Percentiles rank a stretch among this genome's conserved stretches.
phyloP scores from a whole-genome alignment of 2,113 vertebrate species.

The Corvus hawaiiensis region DNA sequence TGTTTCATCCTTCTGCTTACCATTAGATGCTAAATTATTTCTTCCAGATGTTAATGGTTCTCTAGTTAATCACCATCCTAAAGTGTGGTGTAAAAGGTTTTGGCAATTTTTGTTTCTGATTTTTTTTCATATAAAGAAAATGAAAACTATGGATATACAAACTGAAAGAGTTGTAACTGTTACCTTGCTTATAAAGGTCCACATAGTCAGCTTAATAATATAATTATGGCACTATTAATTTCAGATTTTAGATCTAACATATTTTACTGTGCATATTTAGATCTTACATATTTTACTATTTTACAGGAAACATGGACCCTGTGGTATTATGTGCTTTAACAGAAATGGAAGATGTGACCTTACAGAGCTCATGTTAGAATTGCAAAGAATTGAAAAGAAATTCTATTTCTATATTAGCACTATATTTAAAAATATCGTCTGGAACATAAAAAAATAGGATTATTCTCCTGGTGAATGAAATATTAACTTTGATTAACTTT shows the following conservation, averaged over 20 bases:
- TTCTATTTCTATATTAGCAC: background rate
- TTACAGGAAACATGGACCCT: background rate
- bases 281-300: background rate
- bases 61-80: background rate
- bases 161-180: background rate
- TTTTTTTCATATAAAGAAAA: background rate
- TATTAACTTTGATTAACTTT: slow-evolving; percentile 34
- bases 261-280: background rate
- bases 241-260: background rate
- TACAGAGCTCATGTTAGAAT: background rate
- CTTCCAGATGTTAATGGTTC: background rate
- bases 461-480: slow-evolving; percentile 4
- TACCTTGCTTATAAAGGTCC: background rate
- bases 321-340: background rate
- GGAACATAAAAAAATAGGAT: background rate
- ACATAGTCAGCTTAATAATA: background rate
- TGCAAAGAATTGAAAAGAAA: background rate
- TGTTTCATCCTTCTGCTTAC: background rate
- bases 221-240: background rate
- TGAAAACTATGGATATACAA: background rate
- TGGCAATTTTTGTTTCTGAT: background rate
- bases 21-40: background rate
- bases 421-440: background rate
- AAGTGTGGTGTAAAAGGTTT: background rate
- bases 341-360: background rate